Evolutionary conservation across 2,113 vertebrate genomes (phyloP), one percentile per base, ranked within the genome.

Genomic region (Micronycteris hirsuta): DNA sequence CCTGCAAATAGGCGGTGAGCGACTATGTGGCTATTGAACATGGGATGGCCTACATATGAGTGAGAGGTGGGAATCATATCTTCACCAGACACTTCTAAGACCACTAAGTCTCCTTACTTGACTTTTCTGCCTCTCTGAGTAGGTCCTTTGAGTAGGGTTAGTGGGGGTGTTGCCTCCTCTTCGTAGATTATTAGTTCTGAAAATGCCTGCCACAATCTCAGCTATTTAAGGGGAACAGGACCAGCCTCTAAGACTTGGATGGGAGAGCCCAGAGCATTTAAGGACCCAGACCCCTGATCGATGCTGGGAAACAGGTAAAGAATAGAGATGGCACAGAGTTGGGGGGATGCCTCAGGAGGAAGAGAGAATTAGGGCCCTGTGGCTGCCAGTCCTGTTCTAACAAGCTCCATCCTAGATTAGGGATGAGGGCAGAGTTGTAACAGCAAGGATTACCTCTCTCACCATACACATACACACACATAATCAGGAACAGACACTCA

Each of bases 121-220:
- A 92, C 43, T 41, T 41, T 43, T 74, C 10, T 70, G 63, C 78
- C 52, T 58, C 85, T 92, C 65, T 91, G 28, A 43, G 22, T 52
- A 80, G 65, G 54, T 88, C 36, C 52, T 70, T n/a, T 86, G 31
- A 78, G 26, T 85, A 28, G n/a, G 36, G 45, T 81, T 58, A 74
- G 61, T 88, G 14, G 84, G 33, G 89, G n/a, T 81, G 10, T 41
- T 83, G 20, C 92, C 49, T 88, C 52, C 6, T 68, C 22, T 91
- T 86, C 41, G 68, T 80, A 24, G 63, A 77, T 86, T 86, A 86
- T 49, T 92, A 41, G 84, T 92, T 86, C 74, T 92, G 87, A 96
- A 96, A 89, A 96, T n/a, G 77, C n/a, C 16, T 73, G 56, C 43
- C 76, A 68, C 63, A 71, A n/a, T 65, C 65, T 93, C 52, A 78